phyloP scores from a whole-genome alignment of 1,140 invertebrate genomes.

The Mizuhopecten yessoensis region DNA sequence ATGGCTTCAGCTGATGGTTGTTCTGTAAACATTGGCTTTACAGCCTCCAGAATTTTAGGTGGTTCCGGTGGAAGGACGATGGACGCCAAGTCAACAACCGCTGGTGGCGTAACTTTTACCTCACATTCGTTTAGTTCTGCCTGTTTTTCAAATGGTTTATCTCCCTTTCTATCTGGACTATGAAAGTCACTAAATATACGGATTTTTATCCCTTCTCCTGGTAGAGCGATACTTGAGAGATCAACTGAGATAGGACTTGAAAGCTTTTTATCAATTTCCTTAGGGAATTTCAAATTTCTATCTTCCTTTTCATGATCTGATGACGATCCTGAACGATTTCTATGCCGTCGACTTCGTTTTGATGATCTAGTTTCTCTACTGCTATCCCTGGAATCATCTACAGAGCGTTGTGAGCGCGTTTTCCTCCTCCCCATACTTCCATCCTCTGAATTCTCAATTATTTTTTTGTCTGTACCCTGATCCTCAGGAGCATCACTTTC shows the following conservation, averaged over 20 bases:
- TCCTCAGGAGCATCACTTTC: not conserved
- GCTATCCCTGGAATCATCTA: constrained; percentile 8
- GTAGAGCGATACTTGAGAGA: constrained; percentile 50
- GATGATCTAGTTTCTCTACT: constrained; percentile 51
- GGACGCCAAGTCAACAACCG: not conserved
- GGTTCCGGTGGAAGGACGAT: constrained; percentile 40
- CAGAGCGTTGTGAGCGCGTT: not conserved
- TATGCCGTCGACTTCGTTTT: constrained; percentile 42
- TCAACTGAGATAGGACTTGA: constrained; percentile 39
- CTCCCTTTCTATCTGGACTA: constrained; percentile 41
- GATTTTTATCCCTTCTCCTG: constrained; percentile 50
- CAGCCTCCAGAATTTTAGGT: not conserved
- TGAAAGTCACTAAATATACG: constrained; percentile 48
- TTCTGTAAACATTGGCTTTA: constrained; percentile 22
- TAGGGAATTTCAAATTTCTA: constrained; percentile 21
- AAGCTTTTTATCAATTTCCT: constrained; percentile 44
- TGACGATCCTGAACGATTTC: constrained; percentile 32
- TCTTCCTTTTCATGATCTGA: constrained; percentile 27
- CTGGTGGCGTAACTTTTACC: not conserved
- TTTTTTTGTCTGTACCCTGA: not conserved
- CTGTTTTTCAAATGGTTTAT: not conserved
- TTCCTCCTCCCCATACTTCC: not conserved
- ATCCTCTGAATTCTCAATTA: not conserved
- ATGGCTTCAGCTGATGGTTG: not conserved
- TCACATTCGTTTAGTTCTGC: not conserved